Conservation (phyloP, 2,888 invertebrate genomes). For the Eurytoma californica region DNA sequence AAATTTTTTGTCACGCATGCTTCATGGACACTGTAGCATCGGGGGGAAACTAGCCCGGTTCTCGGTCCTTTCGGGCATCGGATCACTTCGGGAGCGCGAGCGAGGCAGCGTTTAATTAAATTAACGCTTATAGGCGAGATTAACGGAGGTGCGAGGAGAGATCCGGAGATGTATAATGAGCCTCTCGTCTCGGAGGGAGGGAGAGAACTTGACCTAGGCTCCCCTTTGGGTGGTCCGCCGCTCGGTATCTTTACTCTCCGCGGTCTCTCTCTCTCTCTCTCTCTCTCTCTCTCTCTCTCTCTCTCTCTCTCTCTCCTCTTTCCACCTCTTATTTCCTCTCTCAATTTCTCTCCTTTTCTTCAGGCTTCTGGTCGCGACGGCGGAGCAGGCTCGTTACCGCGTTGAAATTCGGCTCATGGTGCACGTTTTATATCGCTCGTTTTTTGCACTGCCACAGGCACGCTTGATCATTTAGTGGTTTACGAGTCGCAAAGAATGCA, state of each 20-base stretch:
- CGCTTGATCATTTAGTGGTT: slow-evolving; percentile 70
- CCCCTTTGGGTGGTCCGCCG: slow-evolving; percentile 73
- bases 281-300: slow-evolving; percentile 1
- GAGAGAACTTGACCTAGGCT: slow-evolving; percentile 65
- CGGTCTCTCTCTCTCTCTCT: neutral
- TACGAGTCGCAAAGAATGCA: slow-evolving; percentile 62
- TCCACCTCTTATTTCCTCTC: slow-evolving; percentile 22
- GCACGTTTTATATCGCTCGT: slow-evolving; percentile 19
- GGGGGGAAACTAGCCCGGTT: slow-evolving; percentile 25
- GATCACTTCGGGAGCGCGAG: slow-evolving; percentile 39
- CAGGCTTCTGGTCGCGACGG: slow-evolving; percentile 14
- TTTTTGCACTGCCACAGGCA: neutral
- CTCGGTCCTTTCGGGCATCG: neutral
- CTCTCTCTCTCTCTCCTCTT: neutral
- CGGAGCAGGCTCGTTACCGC: slow-evolving; percentile 31
- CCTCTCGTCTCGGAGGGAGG: slow-evolving; percentile 45
- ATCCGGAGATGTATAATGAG: slow-evolving; percentile 75
- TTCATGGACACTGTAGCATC: slow-evolving; percentile 3
- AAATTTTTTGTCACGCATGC: slow-evolving; percentile 44
- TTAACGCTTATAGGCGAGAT: slow-evolving; percentile 74
- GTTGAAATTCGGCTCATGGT: slow-evolving; percentile 4
- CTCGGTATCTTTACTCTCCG: slow-evolving; percentile 56
- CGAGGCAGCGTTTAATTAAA: slow-evolving; percentile 73
- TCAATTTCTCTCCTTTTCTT: slow-evolving; percentile 37
- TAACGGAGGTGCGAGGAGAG: slow-evolving; percentile 74